A percentile compares a stretch with the other conserved stretches of the same genome.
Evolutionary conservation across 92 coral and sea anemone genomes (phyloP).

Genomic region (Meandrina meandrites): DNA sequence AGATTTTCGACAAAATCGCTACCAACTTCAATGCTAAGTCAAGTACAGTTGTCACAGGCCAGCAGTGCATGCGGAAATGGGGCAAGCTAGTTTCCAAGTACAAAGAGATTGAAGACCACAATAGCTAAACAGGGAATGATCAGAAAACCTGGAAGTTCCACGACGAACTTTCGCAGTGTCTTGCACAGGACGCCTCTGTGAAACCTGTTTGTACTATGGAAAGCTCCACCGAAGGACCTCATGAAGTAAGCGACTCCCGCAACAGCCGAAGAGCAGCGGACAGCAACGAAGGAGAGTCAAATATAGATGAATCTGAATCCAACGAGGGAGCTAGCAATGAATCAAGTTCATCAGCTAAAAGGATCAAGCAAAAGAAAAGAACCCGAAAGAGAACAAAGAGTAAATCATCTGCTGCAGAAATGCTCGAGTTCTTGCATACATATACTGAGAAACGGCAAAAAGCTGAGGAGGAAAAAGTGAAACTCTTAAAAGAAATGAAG

Average conservation of each 20-base stretch:
- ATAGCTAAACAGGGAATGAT: conserved; percentile 55
- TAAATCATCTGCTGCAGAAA: conserved; percentile 13
- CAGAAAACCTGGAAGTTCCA: conserved; percentile 46
- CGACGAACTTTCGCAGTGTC: conserved; percentile 56
- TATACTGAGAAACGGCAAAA: conserved; percentile 22
- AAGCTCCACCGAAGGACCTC: conserved; percentile 35
- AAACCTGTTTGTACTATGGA: conserved; percentile 58
- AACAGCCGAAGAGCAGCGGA: neutral
- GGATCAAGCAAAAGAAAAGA: neutral
- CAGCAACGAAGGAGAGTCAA: neutral
- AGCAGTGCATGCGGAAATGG: conserved; percentile 56
- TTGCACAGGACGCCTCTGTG: conserved; percentile 35
- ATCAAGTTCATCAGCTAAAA: no score
- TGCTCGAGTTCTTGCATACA: conserved; percentile 1
- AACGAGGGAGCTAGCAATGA: no score
- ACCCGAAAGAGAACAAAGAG: conserved; percentile 1
- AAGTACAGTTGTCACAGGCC: no score
- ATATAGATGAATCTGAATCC: no score
- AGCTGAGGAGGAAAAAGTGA: conserved; percentile 30
- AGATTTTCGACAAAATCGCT: no score
- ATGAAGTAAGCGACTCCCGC: no score
- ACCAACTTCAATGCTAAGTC: no score
- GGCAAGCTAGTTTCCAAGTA: conserved; percentile 27
- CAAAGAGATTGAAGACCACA: conserved; percentile 54
- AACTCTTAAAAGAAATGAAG: conserved; percentile 25